A percentile compares a stretch with the other conserved stretches of the same genome.
These are phyloP conservation scores for Onchidella celtica DNA, from an alignment of 2,888 invertebrate genomes.

Conservation along the genomic window DNA sequence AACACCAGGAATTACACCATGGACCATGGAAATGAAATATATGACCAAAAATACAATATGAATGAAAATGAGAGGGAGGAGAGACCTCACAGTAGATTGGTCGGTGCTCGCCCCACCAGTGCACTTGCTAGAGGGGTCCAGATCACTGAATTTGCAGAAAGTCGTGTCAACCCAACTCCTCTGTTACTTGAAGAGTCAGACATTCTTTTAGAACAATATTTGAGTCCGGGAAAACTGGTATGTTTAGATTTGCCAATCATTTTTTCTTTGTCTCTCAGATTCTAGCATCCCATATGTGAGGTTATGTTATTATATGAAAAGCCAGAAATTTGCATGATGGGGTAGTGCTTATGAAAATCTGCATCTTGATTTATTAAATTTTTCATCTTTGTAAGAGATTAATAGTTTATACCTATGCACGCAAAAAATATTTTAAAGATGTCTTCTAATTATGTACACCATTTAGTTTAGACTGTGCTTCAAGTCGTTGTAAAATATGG, in stretches of 20 bases:
- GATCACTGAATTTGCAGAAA: slow-evolving; percentile 77
- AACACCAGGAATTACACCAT: slow-evolving; percentile 15
- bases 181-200: slow-evolving; percentile 77
- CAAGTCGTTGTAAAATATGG: neutral
- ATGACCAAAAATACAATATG: neutral
- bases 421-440: too few relatives aligned
- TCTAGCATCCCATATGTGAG: too few relatives aligned
- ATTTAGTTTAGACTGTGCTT: too few relatives aligned
- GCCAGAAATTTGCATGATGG: too few relatives aligned
- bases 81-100: neutral
- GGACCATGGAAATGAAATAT: slow-evolving; percentile 1
- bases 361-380: too few relatives aligned
- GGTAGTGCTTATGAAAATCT: too few relatives aligned
- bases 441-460: too few relatives aligned
- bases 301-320: too few relatives aligned
- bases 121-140: slow-evolving; percentile 78
- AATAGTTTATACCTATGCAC: too few relatives aligned
- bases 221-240: slow-evolving; percentile 80
- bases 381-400: too few relatives aligned
- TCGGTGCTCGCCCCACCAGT: slow-evolving; percentile 67
- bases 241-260: too few relatives aligned
- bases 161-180: slow-evolving; percentile 79
- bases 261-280: too few relatives aligned
- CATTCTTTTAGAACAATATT: slow-evolving; percentile 77
- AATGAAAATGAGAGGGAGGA: neutral